Conservation (phyloP, 1,140 invertebrate genomes). For the Neotoxoptera formosana region DNA sequence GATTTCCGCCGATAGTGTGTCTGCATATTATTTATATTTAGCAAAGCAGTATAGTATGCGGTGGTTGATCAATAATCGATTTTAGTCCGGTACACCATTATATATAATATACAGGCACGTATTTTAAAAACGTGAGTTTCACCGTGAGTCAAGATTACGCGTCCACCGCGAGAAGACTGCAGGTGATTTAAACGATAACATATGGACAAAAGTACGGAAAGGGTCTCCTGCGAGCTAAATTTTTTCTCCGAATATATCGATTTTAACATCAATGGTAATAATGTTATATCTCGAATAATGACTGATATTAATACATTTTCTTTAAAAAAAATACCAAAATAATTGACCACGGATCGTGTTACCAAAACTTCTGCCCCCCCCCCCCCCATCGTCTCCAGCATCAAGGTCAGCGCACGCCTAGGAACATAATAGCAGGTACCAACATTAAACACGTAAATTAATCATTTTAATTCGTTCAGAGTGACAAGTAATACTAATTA, state of each 20-base stretch:
- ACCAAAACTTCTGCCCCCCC: background rate
- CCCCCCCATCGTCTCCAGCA: no score
- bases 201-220: background rate
- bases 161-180: background rate
- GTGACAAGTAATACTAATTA: constrained; percentile 1
- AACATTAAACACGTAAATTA: background rate
- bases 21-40: no score
- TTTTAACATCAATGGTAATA: background rate
- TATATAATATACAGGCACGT: background rate
- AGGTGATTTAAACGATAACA: no score
- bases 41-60: background rate
- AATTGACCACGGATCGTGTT: background rate
- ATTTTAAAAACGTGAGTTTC: background rate
- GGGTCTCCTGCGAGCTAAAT: background rate
- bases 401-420: background rate
- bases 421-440: background rate
- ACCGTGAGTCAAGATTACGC: background rate
- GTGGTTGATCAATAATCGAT: background rate
- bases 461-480: background rate
- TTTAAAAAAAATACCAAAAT: no score
- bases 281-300: background rate
- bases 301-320: background rate
- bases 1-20: background rate
- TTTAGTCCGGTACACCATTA: background rate
- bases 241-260: background rate